These are phyloP conservation scores for Chamaetylas fuelleborni DNA, from an alignment of 2,113 vertebrate species.

Conservation along the genomic window DNA sequence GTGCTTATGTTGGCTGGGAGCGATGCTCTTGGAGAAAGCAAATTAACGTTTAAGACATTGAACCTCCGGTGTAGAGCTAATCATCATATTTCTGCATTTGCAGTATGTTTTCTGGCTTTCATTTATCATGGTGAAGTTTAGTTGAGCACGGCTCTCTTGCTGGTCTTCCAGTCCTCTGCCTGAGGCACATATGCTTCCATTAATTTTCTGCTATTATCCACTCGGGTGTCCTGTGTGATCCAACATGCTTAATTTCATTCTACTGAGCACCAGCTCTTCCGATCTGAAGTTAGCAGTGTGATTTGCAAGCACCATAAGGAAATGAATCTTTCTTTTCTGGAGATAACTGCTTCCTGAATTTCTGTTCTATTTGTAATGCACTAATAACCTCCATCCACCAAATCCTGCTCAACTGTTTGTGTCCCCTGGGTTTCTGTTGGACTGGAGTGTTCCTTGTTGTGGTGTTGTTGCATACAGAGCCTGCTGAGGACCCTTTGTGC, in stretches of 20 bases:
- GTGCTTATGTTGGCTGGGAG: slow-evolving; percentile 18
- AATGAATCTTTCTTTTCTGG: slow-evolving; percentile 63
- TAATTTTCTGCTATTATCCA: slow-evolving; percentile 65
- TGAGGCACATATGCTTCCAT: slow-evolving; percentile 59
- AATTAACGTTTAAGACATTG: not conserved
- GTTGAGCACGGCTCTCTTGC: slow-evolving; percentile 40
- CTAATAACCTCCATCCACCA: slow-evolving; percentile 44
- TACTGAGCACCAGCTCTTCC: slow-evolving; percentile 42
- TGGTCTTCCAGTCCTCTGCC: slow-evolving; percentile 58
- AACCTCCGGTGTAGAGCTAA: slow-evolving; percentile 45
- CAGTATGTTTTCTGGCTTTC: not conserved
- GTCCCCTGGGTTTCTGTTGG: slow-evolving; percentile 10
- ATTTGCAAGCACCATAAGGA: slow-evolving; percentile 52
- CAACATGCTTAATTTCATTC: slow-evolving; percentile 63
- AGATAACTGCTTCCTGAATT: slow-evolving; percentile 63
- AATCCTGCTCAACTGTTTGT: not conserved
- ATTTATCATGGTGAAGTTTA: slow-evolving; percentile 60
- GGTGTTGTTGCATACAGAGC: not conserved
- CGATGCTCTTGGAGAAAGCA: slow-evolving; percentile 11
- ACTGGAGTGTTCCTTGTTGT: not conserved
- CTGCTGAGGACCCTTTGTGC: not conserved
- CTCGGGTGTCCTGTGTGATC: slow-evolving; percentile 67
- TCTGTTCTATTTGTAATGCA: slow-evolving; percentile 39
- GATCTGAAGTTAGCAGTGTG: slow-evolving; percentile 37
- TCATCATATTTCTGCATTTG: slow-evolving; percentile 39